Conservation (phyloP, 2,113 vertebrate species). For the Sigmodon hispidus region DNA sequence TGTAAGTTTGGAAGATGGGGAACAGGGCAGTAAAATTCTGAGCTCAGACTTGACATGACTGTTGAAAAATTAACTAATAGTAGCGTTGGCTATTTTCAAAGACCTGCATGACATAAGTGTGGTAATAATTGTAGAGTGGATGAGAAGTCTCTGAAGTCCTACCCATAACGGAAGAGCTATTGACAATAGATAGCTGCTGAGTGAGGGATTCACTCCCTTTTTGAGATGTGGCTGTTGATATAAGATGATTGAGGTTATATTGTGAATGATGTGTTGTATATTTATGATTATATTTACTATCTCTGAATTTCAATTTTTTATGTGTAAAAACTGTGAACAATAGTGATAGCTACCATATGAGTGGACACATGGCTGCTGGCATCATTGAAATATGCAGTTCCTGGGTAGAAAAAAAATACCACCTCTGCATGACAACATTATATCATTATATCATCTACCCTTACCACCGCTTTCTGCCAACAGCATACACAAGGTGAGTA, state of each 20-base stretch:
- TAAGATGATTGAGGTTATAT: background rate
- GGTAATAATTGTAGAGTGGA: background rate
- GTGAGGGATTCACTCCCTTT: background rate
- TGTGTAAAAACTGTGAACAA: background rate
- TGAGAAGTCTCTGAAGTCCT: background rate
- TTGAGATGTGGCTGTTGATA: background rate
- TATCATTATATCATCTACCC: background rate
- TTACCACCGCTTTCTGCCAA: background rate
- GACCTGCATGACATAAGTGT: background rate
- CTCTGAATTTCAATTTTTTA: background rate
- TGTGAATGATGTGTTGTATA: background rate
- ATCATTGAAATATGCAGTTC: background rate
- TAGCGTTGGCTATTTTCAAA: background rate
- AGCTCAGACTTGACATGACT: too few species aligned
- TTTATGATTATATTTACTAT: slow-evolving; percentile 8
- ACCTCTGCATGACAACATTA: background rate
- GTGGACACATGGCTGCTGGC: background rate
- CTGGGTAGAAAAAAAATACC: background rate
- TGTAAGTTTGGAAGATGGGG: background rate
- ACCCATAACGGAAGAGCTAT: background rate
- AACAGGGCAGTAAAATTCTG: background rate
- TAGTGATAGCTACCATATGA: background rate
- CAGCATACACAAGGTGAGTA: background rate
- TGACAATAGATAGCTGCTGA: background rate
- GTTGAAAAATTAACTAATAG: background rate